Evolutionary conservation across 64 coral and sea anemone genomes (phyloP).

Genomic region (Dendronephthya gigantea): DNA sequence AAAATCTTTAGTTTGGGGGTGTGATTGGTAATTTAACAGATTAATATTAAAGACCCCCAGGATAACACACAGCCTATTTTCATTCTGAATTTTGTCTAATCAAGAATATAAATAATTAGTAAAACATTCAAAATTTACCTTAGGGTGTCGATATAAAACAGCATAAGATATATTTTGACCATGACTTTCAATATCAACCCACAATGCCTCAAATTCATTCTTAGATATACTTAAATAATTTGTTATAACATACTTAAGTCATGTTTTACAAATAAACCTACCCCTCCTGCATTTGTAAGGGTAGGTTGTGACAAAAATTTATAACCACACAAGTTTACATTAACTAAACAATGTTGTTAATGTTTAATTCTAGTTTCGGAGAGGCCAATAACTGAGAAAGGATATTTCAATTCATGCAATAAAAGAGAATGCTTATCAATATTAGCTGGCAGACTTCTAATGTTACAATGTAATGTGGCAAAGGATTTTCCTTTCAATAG

Average conservation of each 20-base stretch:
- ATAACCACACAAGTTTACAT: no score
- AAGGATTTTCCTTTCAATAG: neutral
- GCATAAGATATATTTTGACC: neutral
- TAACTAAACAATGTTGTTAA: no score
- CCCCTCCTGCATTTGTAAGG: no score
- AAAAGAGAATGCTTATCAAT: neutral
- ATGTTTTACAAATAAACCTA: neutral
- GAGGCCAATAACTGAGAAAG: neutral
- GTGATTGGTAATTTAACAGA: no score
- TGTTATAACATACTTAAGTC: neutral
- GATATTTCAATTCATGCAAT: neutral
- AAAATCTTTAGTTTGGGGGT: no score
- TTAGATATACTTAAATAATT: neutral
- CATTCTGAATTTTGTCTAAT: neutral
- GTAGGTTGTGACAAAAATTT: no score
- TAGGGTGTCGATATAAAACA: neutral
- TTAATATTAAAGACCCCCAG: no score
- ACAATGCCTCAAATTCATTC: neutral
- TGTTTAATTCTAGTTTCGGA: neutral
- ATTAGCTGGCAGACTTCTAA: neutral
- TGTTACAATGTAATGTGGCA: neutral
- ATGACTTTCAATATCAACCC: neutral
- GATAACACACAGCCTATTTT: neutral
- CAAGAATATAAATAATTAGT: neutral
- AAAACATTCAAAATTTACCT: neutral